Evolutionary conservation across 2,888 invertebrate genomes (phyloP).

Genomic region (Drosophila macrospina): DNA sequence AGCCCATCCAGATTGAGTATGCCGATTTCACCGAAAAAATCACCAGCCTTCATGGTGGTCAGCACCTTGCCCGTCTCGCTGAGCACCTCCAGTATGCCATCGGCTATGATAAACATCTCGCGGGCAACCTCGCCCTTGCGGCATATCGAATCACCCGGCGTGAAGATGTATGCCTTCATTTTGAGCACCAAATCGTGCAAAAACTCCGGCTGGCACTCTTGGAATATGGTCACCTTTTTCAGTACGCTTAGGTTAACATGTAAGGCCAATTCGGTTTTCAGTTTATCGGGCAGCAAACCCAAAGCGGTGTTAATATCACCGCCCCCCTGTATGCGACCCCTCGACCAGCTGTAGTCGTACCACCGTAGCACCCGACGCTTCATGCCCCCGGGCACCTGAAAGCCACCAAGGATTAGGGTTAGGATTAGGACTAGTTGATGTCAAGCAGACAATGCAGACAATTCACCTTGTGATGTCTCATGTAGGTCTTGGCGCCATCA

Average conservation of each 20-base stretch:
- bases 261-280: conserved; percentile 97
- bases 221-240: conserved; percentile 98
- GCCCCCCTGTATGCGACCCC: conserved; percentile 97
- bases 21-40: conserved; percentile 99
- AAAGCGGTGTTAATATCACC: conserved; percentile 98
- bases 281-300: conserved; percentile 96
- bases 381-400: conserved; percentile 93
- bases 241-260: conserved; percentile 98
- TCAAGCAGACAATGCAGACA: too few relatives aligned
- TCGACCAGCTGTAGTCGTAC: conserved; percentile 99
- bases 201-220: conserved; percentile 99
- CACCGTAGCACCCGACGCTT: conserved; percentile 97
- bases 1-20: conserved; percentile 97
- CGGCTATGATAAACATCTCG: conserved; percentile 99
- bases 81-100: conserved; percentile 97
- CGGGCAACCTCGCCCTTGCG: conserved; percentile 97
- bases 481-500: conserved; percentile 98
- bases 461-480: conserved; percentile 96
- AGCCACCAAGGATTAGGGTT: background rate
- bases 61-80: conserved; percentile 96
- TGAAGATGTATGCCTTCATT: conserved; percentile 99
- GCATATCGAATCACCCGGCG: conserved; percentile 98
- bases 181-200: conserved; percentile 98
- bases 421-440: too few relatives aligned
- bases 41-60: conserved; percentile 98